phyloP scores from a whole-genome alignment of 1,140 invertebrate species.

The Bombus ignitus region DNA sequence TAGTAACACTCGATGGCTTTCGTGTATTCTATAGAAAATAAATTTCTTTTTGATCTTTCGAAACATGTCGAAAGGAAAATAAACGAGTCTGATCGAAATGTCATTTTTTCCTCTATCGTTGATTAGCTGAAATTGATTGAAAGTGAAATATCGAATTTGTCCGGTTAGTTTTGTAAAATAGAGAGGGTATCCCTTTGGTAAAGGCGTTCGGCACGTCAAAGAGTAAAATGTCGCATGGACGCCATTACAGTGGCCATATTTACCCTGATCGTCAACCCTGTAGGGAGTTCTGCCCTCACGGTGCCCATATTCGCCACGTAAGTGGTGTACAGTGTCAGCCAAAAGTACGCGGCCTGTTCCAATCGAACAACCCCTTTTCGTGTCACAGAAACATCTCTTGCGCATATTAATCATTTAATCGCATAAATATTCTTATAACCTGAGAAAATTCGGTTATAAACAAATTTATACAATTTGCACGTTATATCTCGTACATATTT shows the following conservation, averaged over 20 bases:
- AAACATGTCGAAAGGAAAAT: not conserved
- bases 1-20: not conserved
- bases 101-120: too few relatives aligned
- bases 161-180: not conserved
- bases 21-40: not conserved
- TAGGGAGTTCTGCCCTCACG: conserved; percentile 70
- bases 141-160: conserved; percentile 6
- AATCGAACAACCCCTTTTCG: not conserved
- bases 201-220: conserved; percentile 51
- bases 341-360: conserved; percentile 61
- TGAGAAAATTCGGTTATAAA: not conserved
- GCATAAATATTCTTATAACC: not conserved
- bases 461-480: not conserved
- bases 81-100: not conserved
- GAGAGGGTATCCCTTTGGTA: not conserved
- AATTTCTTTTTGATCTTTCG: not conserved
- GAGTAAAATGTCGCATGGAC: conserved; percentile 70
- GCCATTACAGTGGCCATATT: conserved; percentile 81
- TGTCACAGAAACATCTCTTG: not conserved
- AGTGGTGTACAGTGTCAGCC: conserved; percentile 72
- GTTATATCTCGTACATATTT: not conserved
- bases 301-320: conserved; percentile 72
- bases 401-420: not conserved
- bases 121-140: not conserved
- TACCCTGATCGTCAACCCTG: conserved; percentile 72